A percentile compares a stretch with the other conserved stretches of the same genome.
phyloP scores from a whole-genome alignment of 2,888 invertebrate genomes.

The Pterostichus madidus region DNA sequence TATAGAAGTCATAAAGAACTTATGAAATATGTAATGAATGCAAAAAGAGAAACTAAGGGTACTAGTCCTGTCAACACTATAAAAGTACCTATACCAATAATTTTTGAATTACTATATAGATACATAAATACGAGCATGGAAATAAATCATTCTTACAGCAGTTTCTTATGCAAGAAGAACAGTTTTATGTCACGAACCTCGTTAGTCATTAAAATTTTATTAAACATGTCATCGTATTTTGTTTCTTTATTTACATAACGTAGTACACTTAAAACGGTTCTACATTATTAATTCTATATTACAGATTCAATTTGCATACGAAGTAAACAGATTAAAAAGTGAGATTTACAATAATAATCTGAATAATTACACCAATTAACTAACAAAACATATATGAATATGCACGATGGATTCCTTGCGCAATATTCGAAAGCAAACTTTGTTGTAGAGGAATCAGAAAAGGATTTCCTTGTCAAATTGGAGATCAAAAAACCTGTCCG shows the following conservation, averaged over 20 bases:
- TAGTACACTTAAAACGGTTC: constrained; percentile 12
- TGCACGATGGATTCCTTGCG: constrained; percentile 5
- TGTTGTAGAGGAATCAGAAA: constrained; percentile 4
- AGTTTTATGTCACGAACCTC: constrained; percentile 39
- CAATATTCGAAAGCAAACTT: constrained; percentile 39
- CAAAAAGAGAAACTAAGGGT: not conserved
- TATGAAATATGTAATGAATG: constrained; percentile 5
- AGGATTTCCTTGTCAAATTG: constrained; percentile 38
- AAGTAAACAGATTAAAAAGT: not conserved
- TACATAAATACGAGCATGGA: constrained; percentile 6
- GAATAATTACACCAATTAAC: constrained; percentile 33
- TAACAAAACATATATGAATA: constrained; percentile 8
- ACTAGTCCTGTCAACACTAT: not conserved
- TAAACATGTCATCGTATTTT: constrained; percentile 48
- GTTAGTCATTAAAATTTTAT: constrained; percentile 54
- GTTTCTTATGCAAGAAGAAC: constrained; percentile 42
- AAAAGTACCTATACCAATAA: constrained; percentile 14
- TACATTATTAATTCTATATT: constrained; percentile 46
- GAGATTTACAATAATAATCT: constrained; percentile 22
- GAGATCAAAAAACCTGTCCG: constrained; percentile 15
- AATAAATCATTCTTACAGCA: constrained; percentile 28
- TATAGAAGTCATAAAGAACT: not conserved
- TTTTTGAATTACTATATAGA: constrained; percentile 12
- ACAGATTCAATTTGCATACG: constrained; percentile 40
- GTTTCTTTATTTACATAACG: constrained; percentile 46